Evolutionary conservation across 2,113 vertebrate genomes (phyloP).

Genomic region (Eubucco bourcierii): DNA sequence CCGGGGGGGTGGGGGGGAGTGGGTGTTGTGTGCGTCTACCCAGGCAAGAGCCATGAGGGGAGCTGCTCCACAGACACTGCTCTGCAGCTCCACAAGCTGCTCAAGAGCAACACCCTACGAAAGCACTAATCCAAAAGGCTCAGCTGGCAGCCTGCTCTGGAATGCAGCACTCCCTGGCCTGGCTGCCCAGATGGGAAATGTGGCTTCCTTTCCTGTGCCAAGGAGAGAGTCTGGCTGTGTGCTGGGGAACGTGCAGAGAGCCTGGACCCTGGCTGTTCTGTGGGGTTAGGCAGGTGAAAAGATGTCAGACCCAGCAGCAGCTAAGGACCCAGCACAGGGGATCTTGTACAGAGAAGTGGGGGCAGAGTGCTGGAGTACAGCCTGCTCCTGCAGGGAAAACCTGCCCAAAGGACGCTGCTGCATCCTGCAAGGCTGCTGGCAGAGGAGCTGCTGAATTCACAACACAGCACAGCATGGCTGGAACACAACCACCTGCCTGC

Average conservation of each 20-base stretch:
- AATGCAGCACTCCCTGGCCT: neutral
- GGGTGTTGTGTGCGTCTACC: neutral
- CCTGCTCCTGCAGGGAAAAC: neutral
- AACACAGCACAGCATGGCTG: neutral
- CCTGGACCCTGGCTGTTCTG: neutral
- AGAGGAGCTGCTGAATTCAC: neutral
- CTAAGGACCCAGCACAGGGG: neutral
- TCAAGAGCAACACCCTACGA: neutral
- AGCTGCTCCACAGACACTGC: neutral
- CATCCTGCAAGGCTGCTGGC: neutral
- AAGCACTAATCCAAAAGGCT: neutral
- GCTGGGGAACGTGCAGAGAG: rapidly evolving
- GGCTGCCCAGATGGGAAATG: neutral
- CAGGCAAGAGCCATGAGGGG: neutral
- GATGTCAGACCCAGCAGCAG: neutral
- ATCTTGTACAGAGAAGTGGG: neutral
- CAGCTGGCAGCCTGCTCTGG: neutral
- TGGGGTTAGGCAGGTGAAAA: neutral
- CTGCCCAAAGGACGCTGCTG: neutral
- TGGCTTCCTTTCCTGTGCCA: neutral
- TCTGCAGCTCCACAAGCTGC: neutral
- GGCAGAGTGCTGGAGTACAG: neutral
- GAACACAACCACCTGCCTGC: rapidly evolving
- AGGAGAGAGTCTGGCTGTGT: neutral
- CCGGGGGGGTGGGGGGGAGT: no score